Conservation (phyloP, 2,888 invertebrate species). For the Heliconius hortense region DNA sequence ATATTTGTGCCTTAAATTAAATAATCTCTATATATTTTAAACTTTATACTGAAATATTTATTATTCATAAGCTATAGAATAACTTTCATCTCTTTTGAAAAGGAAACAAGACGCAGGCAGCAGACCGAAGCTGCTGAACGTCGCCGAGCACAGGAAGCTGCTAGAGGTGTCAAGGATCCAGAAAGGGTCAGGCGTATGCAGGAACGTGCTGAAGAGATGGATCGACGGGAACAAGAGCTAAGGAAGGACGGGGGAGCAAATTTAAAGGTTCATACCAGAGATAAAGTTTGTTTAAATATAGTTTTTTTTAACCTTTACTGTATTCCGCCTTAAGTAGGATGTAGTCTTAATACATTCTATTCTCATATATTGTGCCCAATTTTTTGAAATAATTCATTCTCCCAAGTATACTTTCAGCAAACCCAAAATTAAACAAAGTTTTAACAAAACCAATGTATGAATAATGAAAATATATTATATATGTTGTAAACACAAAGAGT, state of each 20-base stretch:
- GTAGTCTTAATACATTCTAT: no score
- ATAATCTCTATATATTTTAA: neutral
- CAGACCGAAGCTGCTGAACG: conserved; percentile 86
- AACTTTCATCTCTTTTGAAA: neutral
- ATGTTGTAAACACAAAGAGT: no score
- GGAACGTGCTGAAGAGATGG: conserved; percentile 80
- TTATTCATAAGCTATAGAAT: neutral
- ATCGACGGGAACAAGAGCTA: conserved; percentile 79
- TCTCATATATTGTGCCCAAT: no score
- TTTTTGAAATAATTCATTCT: no score
- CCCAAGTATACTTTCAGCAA: no score
- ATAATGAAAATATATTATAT: no score
- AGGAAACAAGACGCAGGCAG: conserved; percentile 85
- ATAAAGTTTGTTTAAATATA: neutral
- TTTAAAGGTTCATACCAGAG: conserved; percentile 25
- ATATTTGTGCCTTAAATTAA: neutral
- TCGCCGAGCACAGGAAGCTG: conserved; percentile 81
- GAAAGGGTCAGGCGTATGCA: conserved; percentile 83
- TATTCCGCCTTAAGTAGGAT: neutral
- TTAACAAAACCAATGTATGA: no score
- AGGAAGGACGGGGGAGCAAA: conserved; percentile 65
- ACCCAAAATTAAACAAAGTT: no score
- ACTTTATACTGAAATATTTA: neutral
- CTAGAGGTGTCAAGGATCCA: conserved; percentile 85
- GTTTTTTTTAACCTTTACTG: neutral